Evolutionary conservation across 2,888 invertebrate genomes (phyloP).

Genomic region (Eutolmus rufibarbis): DNA sequence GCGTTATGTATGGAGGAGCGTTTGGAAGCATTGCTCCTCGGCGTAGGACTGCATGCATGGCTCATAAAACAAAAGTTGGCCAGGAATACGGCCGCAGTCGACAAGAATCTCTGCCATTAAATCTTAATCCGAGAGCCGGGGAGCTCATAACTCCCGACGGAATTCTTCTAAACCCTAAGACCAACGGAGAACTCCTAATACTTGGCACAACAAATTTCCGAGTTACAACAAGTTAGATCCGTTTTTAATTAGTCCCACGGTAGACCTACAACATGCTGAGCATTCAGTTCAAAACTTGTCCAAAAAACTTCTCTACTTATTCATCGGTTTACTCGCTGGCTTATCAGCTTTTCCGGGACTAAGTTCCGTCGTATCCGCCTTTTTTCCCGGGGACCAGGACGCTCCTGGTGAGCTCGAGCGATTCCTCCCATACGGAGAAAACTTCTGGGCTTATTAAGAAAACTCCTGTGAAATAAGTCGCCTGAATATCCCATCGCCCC

Average conservation of each 20-base stretch:
- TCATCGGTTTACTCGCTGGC: conserved; percentile 20
- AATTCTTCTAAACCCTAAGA: conserved; percentile 4
- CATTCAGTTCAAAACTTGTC: background rate
- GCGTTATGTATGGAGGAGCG: background rate
- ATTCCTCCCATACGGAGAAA: background rate
- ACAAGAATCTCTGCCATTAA: background rate
- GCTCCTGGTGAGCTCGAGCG: background rate
- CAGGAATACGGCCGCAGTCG: background rate
- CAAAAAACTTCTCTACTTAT: conserved; percentile 27
- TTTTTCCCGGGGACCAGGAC: background rate
- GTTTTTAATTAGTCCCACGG: conserved; percentile 46
- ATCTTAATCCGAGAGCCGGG: background rate
- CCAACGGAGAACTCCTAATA: conserved; percentile 22
- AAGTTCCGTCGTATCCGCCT: background rate
- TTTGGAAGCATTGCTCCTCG: background rate
- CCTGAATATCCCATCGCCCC: background rate
- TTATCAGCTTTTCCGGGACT: conserved; percentile 19
- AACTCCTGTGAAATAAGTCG: conserved; percentile 22
- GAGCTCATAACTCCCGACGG: conserved; percentile 8
- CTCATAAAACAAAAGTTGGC: background rate
- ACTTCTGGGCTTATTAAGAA: conserved; percentile 8
- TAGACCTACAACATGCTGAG: conserved; percentile 12
- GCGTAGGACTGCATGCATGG: background rate
- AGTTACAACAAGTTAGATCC: conserved; percentile 43
- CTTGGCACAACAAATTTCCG: conserved; percentile 19